Evolutionary conservation across 2,888 invertebrate genomes (phyloP).

Genomic region (Cryptocheilus praepositus): DNA sequence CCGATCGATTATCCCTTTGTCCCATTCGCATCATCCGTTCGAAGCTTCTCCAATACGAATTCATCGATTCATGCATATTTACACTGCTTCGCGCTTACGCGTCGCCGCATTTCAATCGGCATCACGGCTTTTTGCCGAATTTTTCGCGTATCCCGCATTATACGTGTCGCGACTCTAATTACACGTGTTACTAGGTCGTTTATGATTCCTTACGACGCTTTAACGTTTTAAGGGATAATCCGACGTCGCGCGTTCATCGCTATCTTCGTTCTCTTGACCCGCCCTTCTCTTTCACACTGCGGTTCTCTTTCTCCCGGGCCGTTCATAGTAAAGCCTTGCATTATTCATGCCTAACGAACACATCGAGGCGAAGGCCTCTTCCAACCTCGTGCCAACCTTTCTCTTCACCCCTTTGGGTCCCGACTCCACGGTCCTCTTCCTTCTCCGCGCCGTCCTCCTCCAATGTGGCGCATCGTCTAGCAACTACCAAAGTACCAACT

Average conservation of each 20-base stretch:
- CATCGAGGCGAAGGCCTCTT: conserved; percentile 36
- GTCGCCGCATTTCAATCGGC: no score
- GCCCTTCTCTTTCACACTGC: conserved; percentile 4
- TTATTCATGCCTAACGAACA: conserved; percentile 61
- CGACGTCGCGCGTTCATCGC: conserved; percentile 5
- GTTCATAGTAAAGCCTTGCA: conserved; percentile 44
- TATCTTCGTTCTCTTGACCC: conserved; percentile 11
- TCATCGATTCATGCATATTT: no score
- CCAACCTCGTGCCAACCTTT: conserved; percentile 10
- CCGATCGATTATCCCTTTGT: no score
- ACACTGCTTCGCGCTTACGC: no score
- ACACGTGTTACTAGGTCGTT: no score
- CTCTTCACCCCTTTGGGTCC: conserved; percentile 7
- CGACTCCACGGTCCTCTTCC: conserved; percentile 20
- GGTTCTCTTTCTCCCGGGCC: conserved; percentile 2
- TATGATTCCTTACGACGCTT: no score
- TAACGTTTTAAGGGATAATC: no score
- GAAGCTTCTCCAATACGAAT: no score
- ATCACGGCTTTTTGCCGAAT: no score
- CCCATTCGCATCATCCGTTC: no score
- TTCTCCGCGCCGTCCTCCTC: conserved; percentile 19
- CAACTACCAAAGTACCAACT: conserved; percentile 42
- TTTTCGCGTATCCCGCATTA: no score
- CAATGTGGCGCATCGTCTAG: conserved; percentile 19
- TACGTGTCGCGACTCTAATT: no score